Evolutionary conservation across 2,797 vertebrate genomes (phyloP).

Genomic region (Propithecus deckenii): DNA sequence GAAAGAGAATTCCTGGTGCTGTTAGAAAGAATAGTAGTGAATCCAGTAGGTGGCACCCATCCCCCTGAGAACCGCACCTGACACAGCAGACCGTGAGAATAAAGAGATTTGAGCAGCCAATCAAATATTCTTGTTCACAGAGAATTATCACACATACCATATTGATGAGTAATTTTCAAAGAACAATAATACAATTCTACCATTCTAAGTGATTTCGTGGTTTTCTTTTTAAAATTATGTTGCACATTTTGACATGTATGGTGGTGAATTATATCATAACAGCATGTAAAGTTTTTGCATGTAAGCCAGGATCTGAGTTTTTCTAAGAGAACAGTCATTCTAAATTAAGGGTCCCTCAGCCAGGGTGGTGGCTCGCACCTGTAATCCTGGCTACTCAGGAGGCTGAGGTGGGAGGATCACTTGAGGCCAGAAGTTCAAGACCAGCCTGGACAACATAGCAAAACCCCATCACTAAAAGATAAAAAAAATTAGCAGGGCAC

Average conservation of each 20-base stretch:
- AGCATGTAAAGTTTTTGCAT: not conserved
- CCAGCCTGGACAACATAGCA: no score
- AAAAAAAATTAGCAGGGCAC: no score
- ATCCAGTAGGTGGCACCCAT: slow-evolving; percentile 28
- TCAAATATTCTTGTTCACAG: not conserved
- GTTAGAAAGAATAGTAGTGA: not conserved
- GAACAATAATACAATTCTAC: slow-evolving; percentile 16
- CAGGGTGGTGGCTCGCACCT: not conserved
- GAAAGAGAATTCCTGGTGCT: not conserved
- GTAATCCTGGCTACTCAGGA: not conserved
- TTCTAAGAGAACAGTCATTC: not conserved
- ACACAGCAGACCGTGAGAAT: not conserved
- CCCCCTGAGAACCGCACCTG: not conserved
- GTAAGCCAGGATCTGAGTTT: not conserved
- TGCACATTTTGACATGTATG: not conserved
- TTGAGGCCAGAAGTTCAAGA: no score
- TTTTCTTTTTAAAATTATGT: slow-evolving; percentile 38
- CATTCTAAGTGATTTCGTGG: not conserved
- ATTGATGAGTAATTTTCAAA: not conserved
- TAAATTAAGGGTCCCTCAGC: not conserved
- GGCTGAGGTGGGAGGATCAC: not conserved
- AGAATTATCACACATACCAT: not conserved
- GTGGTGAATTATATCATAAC: not conserved
- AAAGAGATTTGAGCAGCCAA: not conserved
- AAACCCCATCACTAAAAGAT: no score